Evolutionary conservation across 2,113 vertebrate genomes (phyloP), one percentile per base, ranked within the genome.

Genomic region (Nycticryphes semicollaris): DNA sequence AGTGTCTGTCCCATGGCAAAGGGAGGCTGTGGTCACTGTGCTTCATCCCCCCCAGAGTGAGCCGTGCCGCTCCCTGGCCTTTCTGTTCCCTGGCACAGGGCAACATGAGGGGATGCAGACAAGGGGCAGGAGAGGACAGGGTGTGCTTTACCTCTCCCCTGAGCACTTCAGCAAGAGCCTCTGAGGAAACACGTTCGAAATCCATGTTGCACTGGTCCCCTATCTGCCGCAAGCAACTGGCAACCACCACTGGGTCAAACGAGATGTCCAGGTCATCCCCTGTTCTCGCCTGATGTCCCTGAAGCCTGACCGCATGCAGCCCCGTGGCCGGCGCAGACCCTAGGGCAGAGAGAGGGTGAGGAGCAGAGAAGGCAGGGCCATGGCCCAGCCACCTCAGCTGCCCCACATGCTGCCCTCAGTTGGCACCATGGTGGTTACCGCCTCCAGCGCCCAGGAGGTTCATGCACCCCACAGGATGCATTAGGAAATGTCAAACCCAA

Each of bases 151-250:
- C 97, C 97, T 96, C 77, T 60, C 59, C 95, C 7, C 2, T 30
- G 31, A 3, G 35, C 11, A 80, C 41, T 68, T 79, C 80, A 60
- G 15, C 25, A 25, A 97, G 81, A 57, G 87, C 1, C 2, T 33
- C 51, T 30, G 45, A 64, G 51, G 35, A 91, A 80, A 79, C 20
- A 41, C 23, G 35, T 69, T 97, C 96, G n/a, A 98, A 17, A 24
- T 98, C 97, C 73, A 22, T 17, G 35, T 97, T 97, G 94, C 89
- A 95, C 79, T 79, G 8, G 37, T 98, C 97, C 51, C 96, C 97
- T 33, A 98, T 35, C 64, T 6, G 47, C 62, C 66, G 80, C 87
- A 98, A 96, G 20, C 83, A 94, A 12, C 85, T 90, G 63, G 72
- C 97, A n/a, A 98, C 27, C 57, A 82, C 18, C 27, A 25, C 72